Base-by-base conservation (phyloP, 2,888 invertebrate species). In the Acanthacorydalis orientalis region DNA sequence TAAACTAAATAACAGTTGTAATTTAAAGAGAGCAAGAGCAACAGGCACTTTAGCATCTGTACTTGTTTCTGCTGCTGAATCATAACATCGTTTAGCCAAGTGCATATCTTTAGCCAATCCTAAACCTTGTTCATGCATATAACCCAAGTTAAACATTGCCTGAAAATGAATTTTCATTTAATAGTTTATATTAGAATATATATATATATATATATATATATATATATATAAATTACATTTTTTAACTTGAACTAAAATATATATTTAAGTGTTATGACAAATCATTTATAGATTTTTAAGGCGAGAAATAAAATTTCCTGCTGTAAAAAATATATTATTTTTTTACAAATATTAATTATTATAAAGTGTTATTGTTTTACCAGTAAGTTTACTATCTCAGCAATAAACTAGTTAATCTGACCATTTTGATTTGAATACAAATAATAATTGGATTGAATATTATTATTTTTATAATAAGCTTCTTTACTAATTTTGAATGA, bases 71-170 rank as follows among this genome's bases (percentile, higher is more conserved):
- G 89, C 89, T 1, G 96, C 95, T 65, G 88, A 77, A 72, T 98
- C 98, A 69, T 97, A 98, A 65, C 89, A 88, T 31, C 98, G 76
- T 69, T 99, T 99, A 31, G 98, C 98, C 50, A 98, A 70, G 70
- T 98, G 92, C 60, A 91, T 79, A 70, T 98, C 86, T 48, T 73
- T 75, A 7, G 78, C 72, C 68, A 98, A 82, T 7, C 98, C 98
- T 23, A 96, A 71, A 0, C 98, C 98, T 55, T 88, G 86, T 67
- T 97, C 96, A 67, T 98, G 96, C 98, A 98, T 98, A 67, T 96
- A 99, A 23, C 93, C 98, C 53, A 99, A 75, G 70, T 98, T 98
- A 67, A 98, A 98, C 81, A 96, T 95, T 4, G 98, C 98, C 64
- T 98, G 93, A 43, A 43, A 43, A n/a, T 14, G n/a, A 4, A 3